A percentile compares a stretch with the other conserved stretches of the same genome.
Evolutionary conservation across 2,888 invertebrate genomes (phyloP).

Genomic region (Euzetes globulus): DNA sequence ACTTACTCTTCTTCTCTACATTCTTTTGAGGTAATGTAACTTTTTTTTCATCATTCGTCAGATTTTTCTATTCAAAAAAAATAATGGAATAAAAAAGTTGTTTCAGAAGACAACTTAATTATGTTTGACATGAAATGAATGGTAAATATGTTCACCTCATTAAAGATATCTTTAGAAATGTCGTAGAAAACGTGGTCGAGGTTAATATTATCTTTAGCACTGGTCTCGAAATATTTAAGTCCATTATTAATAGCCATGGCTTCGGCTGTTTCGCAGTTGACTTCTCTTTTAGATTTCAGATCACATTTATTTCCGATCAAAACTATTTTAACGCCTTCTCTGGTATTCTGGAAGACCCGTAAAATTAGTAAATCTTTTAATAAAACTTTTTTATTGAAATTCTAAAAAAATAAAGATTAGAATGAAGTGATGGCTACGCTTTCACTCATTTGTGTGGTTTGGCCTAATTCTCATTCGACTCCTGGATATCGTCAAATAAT

Average conservation of each 20-base stretch:
- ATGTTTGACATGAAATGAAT: not conserved
- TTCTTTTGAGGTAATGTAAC: not conserved
- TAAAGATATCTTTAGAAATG: constrained; percentile 17
- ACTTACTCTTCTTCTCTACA: not conserved
- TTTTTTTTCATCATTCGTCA: not conserved
- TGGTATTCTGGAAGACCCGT: not conserved
- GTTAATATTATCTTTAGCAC: constrained; percentile 21
- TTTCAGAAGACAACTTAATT: not conserved
- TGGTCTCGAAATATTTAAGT: constrained; percentile 15
- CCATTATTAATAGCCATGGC: constrained; percentile 14
- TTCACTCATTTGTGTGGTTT: too few species aligned
- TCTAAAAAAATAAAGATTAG: not conserved
- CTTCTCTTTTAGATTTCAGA: not conserved
- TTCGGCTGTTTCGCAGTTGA: not conserved
- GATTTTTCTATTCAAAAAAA: constrained; percentile 10
- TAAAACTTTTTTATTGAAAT: not conserved
- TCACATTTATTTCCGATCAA: constrained; percentile 22
- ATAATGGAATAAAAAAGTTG: not conserved
- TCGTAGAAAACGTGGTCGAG: constrained; percentile 2
- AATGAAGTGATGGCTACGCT: not conserved
- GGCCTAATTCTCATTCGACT: too few species aligned
- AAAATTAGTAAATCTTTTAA: not conserved
- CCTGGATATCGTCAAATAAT: too few species aligned
- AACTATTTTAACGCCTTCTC: constrained; percentile 14
- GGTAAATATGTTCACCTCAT: not conserved